Conservation (phyloP, 2,113 vertebrate species). For the Dascyllus trimaculatus region DNA sequence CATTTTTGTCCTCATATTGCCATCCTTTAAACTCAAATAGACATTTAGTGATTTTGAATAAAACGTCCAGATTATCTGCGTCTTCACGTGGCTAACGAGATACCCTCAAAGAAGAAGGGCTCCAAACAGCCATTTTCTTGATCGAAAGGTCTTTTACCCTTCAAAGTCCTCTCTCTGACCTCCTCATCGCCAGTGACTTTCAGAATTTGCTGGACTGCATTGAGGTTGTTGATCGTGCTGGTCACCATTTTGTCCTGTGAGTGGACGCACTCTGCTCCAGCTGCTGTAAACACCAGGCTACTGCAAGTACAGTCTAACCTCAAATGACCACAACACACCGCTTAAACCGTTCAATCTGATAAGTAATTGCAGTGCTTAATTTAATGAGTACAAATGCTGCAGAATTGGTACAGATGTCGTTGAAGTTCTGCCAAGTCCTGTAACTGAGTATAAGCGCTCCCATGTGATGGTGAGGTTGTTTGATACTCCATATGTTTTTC, state of each 20-base stretch:
- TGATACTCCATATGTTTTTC: slow-evolving; percentile 44
- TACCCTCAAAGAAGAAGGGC: too few species aligned
- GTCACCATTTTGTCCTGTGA: slow-evolving; percentile 6
- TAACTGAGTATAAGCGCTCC: slow-evolving; percentile 36
- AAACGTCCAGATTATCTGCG: too few species aligned
- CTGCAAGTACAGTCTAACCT: neutral
- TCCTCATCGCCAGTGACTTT: neutral
- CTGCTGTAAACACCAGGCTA: slow-evolving; percentile 27
- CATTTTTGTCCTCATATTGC: too few species aligned
- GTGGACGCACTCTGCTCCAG: slow-evolving; percentile 12
- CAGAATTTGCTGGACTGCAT: neutral
- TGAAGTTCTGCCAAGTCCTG: slow-evolving; percentile 48
- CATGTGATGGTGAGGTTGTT: slow-evolving; percentile 35
- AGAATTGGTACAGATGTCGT: slow-evolving; percentile 42
- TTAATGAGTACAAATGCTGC: slow-evolving; percentile 26
- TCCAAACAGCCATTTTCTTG: too few species aligned
- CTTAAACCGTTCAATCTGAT: slow-evolving; percentile 42
- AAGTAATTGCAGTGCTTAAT: slow-evolving; percentile 19
- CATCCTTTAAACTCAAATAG: too few species aligned
- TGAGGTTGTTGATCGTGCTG: neutral
- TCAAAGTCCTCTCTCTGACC: too few species aligned
- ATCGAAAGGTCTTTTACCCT: too few species aligned
- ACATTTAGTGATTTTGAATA: too few species aligned
- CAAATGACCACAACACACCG: slow-evolving; percentile 7
- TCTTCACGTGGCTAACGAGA: too few species aligned